Evolutionary conservation across 2,113 vertebrate species (phyloP).

Genomic region (Girardinichthys multiradiatus): DNA sequence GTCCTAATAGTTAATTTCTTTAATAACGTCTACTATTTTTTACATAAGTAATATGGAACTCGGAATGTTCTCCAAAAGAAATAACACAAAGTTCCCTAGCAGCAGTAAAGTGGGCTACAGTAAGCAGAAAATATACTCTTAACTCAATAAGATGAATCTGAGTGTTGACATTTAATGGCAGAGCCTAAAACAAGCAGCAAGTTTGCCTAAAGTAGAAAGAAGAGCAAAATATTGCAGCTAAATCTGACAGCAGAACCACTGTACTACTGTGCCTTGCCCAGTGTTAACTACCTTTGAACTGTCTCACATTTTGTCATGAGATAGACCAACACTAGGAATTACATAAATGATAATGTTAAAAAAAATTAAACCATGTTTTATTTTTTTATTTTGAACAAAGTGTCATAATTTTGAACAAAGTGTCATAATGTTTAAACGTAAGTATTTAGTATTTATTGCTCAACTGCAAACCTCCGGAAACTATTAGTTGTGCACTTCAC

Average conservation of each 20-base stretch:
- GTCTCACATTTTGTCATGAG: too few relatives aligned
- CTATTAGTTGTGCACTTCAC: too few relatives aligned
- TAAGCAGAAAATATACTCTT: slow-evolving; percentile 7
- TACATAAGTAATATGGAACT: not conserved
- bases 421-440: too few relatives aligned
- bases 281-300: not conserved
- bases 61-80: slow-evolving; percentile 6
- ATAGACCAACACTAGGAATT: too few relatives aligned
- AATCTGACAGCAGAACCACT: too few relatives aligned
- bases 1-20: not conserved
- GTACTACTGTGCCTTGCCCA: not conserved
- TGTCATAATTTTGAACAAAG: too few relatives aligned
- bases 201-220: slow-evolving; percentile 2
- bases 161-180: slow-evolving; percentile 48
- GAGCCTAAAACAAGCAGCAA: slow-evolving; percentile 28
- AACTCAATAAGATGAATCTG: slow-evolving; percentile 41
- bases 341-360: not conserved
- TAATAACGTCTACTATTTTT: not conserved
- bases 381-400: too few relatives aligned
- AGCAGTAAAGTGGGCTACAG: slow-evolving; percentile 15
- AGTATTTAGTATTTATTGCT: too few relatives aligned
- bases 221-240: too few relatives aligned
- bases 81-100: not conserved
- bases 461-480: too few relatives aligned
- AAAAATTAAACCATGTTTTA: not conserved